These are phyloP conservation scores for Globodera ellingtonae DNA, from an alignment of 1,140 invertebrate genomes.

Conservation along the genomic window DNA sequence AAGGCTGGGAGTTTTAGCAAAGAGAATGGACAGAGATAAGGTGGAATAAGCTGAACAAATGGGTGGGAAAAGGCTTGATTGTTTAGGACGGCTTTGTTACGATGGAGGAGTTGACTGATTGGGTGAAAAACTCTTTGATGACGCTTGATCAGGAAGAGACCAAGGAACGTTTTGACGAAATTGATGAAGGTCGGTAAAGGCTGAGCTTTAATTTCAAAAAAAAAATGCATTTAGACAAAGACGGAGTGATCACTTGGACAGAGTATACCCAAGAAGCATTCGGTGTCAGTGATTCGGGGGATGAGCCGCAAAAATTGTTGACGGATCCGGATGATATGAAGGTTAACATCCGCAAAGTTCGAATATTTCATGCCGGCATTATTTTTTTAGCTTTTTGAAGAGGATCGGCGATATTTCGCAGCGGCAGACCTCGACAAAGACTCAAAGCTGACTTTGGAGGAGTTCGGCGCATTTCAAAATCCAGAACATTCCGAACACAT, in stretches of 20 bases:
- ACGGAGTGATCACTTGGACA: constrained; percentile 81
- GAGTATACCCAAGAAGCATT: constrained; percentile 84
- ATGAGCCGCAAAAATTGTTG: constrained; percentile 48
- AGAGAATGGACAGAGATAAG: constrained; percentile 83
- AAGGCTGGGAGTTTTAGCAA: constrained; percentile 77
- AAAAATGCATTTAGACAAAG: constrained; percentile 71
- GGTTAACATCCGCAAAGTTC: constrained; percentile 47
- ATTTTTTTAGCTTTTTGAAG: constrained; percentile 67
- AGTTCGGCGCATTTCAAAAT: constrained; percentile 87
- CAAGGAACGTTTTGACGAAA: constrained; percentile 80
- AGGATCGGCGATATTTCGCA: constrained; percentile 83
- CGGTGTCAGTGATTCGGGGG: constrained; percentile 68
- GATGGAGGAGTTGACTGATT: constrained; percentile 80
- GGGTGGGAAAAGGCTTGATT: background rate
- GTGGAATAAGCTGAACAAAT: constrained; percentile 75
- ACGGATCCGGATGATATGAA: constrained; percentile 49
- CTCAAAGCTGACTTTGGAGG: constrained; percentile 75
- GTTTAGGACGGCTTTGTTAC: constrained; percentile 14
- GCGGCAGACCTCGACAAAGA: constrained; percentile 84
- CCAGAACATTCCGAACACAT: constrained; percentile 85
- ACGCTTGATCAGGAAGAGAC: constrained; percentile 85
- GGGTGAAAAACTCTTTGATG: constrained; percentile 80
- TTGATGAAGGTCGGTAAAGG: constrained; percentile 71
- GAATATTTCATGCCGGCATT: background rate
- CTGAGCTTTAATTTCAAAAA: constrained; percentile 11